Evolutionary conservation across 2,797 vertebrate species (phyloP), one percentile per base, ranked within the genome.

Genomic region (Alectoris magna): DNA sequence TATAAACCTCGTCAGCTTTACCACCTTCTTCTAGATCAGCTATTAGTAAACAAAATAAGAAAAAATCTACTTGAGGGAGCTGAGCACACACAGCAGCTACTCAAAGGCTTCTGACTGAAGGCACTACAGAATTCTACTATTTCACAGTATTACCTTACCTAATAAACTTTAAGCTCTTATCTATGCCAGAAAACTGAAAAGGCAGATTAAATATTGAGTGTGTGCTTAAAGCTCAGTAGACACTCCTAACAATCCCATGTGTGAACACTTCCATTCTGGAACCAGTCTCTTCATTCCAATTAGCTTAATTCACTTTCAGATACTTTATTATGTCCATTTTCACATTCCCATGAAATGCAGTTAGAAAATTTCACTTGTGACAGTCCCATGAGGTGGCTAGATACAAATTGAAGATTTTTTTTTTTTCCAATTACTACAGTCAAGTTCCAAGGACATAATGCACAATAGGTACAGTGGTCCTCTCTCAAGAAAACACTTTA

Each of bases 401-500:
- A 60, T 91, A 72, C 72, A 91, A 91, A 97, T 70, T 85, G 68
- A 83, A 94, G 73, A 84, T 49, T 82, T 41, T 95, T 94, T 97
- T 97, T 94, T 94, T 97, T 97, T 96, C 93, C 93, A 93, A 84
- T 97, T 96, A 92, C 91, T 90, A 77, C 41, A 93, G 83, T 91
- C 75, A 93, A 93, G 78, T 96, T 96, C 96, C 97, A 97, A 97
- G 97, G 96, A 97, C 93, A 91, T 89, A 69, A 70, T 92, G 83
- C 83, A 96, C 95, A 97, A 97, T 97, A 96, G 94, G 80, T 90
- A 93, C 18, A 56, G 90, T 95, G 90, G 92, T 76, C 71, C 58
- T 96, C 94, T 94, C 89, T 95, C 80, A 96, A 97, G 95, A 97
- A 97, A 97, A 97, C 88, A 95, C 93, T 97, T 97, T 97, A 97